Percentiles rank a stretch among this genome's conserved stretches.
Evolutionary conservation across 1,140 invertebrate species (phyloP).

Genomic region (Macrocentrus cingulum): DNA sequence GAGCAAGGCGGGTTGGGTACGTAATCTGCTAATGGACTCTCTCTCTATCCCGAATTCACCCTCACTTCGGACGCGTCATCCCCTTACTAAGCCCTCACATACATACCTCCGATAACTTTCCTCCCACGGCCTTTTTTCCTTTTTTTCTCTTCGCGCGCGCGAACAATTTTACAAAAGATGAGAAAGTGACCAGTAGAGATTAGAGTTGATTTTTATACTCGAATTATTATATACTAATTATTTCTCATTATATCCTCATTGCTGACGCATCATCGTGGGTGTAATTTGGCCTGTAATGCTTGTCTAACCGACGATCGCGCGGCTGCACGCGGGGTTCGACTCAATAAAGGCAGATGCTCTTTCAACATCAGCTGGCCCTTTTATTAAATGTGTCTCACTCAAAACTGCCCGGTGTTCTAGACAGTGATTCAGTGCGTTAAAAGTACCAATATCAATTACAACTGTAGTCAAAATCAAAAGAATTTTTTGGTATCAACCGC

Average conservation of each 20-base stretch:
- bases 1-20: constrained; percentile 46
- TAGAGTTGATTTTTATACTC: no score
- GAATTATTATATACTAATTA: no score
- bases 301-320: constrained; percentile 16
- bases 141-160: no score
- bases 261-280: constrained; percentile 24
- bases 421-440: constrained; percentile 42
- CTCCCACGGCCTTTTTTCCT: constrained; percentile 24
- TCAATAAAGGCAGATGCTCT: constrained; percentile 45
- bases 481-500: neutral
- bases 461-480: neutral
- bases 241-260: constrained; percentile 16
- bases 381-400: neutral
- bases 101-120: constrained; percentile 39
- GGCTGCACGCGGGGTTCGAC: constrained; percentile 10
- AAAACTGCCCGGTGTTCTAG: constrained; percentile 27
- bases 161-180: no score
- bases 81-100: constrained; percentile 12
- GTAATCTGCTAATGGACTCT: constrained; percentile 58
- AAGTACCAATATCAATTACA: constrained; percentile 20
- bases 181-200: no score
- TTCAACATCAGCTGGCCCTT: constrained; percentile 47
- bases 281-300: constrained; percentile 28
- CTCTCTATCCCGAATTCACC: constrained; percentile 36
- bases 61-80: constrained; percentile 28